These are phyloP conservation scores for Carlito syrichta DNA, from an alignment of 2,113 vertebrate species.

Conservation along the genomic window DNA sequence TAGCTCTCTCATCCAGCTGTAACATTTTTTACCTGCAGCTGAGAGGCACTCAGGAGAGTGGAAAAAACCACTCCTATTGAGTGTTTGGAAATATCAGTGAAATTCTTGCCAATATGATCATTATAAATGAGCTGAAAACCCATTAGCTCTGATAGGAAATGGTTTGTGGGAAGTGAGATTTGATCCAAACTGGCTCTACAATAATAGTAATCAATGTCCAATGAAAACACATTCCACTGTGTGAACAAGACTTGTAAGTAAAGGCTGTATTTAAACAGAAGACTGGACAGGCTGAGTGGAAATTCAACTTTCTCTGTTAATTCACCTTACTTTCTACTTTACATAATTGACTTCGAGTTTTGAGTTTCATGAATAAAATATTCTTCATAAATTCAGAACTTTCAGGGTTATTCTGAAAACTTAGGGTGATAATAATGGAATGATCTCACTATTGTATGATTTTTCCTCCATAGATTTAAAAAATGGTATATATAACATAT, in stretches of 20 bases:
- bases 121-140: slow-evolving; percentile 61
- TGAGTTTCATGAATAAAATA: slow-evolving; percentile 8
- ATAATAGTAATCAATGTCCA: slow-evolving; percentile 60
- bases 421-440: background rate
- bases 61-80: slow-evolving; percentile 46
- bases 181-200: slow-evolving; percentile 39
- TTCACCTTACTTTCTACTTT: slow-evolving; percentile 2
- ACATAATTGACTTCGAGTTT: background rate
- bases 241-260: background rate
- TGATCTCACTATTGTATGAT: background rate
- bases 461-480: background rate
- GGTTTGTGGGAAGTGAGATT: slow-evolving; percentile 39
- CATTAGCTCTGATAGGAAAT: slow-evolving; percentile 64
- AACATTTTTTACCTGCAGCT: slow-evolving; percentile 60
- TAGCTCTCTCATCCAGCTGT: slow-evolving; percentile 46
- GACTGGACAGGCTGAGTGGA: background rate
- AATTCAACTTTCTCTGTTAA: background rate
- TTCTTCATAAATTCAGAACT: background rate
- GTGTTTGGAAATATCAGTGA: slow-evolving; percentile 67
- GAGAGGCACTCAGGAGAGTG: slow-evolving; percentile 36
- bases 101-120: slow-evolving; percentile 57
- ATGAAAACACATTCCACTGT: slow-evolving; percentile 13
- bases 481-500: background rate
- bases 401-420: background rate
- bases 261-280: slow-evolving; percentile 1